A percentile compares a stretch with the other conserved stretches of the same genome.
Conservation (phyloP, 2,888 invertebrate genomes). For the Drosophila buzzatii region DNA sequence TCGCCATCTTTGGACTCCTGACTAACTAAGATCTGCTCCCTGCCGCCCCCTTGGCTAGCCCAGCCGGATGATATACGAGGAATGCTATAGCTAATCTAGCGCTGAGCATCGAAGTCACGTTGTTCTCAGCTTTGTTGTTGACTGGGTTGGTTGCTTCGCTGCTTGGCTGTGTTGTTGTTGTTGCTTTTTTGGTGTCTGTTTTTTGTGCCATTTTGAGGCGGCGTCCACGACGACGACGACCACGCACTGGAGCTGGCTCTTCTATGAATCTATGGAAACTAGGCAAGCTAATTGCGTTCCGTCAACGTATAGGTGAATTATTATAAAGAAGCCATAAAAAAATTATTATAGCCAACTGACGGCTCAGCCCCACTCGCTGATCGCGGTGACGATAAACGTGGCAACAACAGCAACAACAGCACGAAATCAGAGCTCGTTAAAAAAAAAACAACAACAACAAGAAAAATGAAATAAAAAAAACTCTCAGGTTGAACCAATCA, state of each 20-base stretch:
- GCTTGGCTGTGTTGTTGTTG: constrained; percentile 1
- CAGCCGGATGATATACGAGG: constrained; percentile 49
- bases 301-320: constrained; percentile 79
- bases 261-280: constrained; percentile 69
- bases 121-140: constrained; percentile 26
- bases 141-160: constrained; percentile 10
- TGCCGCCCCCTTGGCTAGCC: neutral
- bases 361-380: constrained; percentile 63
- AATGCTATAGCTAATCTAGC: constrained; percentile 71
- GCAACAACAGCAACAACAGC: constrained; percentile 28
- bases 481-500: constrained; percentile 71
- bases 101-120: constrained; percentile 82
- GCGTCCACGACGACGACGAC: constrained; percentile 55
- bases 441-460: constrained; percentile 28
- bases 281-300: constrained; percentile 72
- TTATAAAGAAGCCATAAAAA: constrained; percentile 75
- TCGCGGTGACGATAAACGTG: constrained; percentile 62
- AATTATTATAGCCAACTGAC: constrained; percentile 60
- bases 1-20: constrained; percentile 53
- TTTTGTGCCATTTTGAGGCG: constrained; percentile 52
- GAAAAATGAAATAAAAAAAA: constrained; percentile 18
- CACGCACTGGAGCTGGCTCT: constrained; percentile 48
- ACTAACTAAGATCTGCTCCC: neutral
- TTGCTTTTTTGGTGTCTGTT: constrained; percentile 12
- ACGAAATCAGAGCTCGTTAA: constrained; percentile 78